Evolutionary conservation across 1,140 invertebrate genomes (phyloP).

Genomic region (Mactra quadrangularis): DNA sequence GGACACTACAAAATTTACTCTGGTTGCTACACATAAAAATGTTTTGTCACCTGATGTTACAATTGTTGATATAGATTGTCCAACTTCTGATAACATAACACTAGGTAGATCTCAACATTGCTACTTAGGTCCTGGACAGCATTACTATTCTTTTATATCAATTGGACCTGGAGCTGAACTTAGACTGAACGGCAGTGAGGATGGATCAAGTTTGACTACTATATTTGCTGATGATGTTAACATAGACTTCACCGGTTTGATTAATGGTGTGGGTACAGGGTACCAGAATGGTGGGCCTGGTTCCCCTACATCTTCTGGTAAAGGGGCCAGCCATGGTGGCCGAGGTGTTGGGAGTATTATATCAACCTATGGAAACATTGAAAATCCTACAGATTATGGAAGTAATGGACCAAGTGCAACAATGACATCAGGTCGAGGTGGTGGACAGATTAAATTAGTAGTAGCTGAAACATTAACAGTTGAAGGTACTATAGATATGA

Average conservation of each 20-base stretch:
- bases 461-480: conserved; percentile 44
- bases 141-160: conserved; percentile 64
- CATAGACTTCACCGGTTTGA: conserved; percentile 63
- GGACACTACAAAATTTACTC: conserved; percentile 23
- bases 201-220: conserved; percentile 65
- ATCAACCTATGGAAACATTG: conserved; percentile 69
- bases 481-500: conserved; percentile 75
- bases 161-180: conserved; percentile 70
- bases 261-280: conserved; percentile 69
- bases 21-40: conserved; percentile 14
- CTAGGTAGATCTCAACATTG: conserved; percentile 66
- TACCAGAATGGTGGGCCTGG: conserved; percentile 64
- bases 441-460: conserved; percentile 72
- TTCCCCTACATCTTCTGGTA: conserved; percentile 20
- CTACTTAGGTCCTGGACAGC: conserved; percentile 59
- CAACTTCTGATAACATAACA: conserved; percentile 11
- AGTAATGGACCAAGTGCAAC: conserved; percentile 72
- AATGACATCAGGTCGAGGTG: conserved; percentile 64
- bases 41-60: conserved; percentile 19
- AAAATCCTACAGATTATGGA: conserved; percentile 67
- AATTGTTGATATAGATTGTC: conserved; percentile 47
- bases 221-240: conserved; percentile 65
- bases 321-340: conserved; percentile 71
- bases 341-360: conserved; percentile 62
- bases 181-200: conserved; percentile 52